A percentile compares a stretch with the other conserved stretches of the same genome.
phyloP scores from a whole-genome alignment of 2,888 invertebrate species.

The Drosophila paramelanica region DNA sequence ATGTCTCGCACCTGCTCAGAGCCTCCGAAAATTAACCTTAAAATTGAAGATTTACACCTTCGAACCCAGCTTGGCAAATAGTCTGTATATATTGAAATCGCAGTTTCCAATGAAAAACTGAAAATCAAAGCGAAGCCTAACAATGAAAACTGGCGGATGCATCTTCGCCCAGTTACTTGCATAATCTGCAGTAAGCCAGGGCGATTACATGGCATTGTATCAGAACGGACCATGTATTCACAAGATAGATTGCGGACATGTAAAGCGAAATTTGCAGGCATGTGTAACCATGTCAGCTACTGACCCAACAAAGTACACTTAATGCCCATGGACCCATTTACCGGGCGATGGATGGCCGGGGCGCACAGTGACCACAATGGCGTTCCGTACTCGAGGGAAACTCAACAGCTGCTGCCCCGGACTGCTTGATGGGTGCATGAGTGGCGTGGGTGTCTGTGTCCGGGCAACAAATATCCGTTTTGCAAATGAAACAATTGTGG shows the following conservation, averaged over 20 bases:
- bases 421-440: conserved; percentile 16
- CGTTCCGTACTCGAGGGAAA: conserved; percentile 66
- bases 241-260: conserved; percentile 41
- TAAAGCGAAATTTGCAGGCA: conserved; percentile 6
- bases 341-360: conserved; percentile 1
- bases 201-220: conserved; percentile 78
- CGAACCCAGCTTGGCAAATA: conserved; percentile 6
- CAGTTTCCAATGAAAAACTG: conserved; percentile 52
- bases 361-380: conserved; percentile 35
- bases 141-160: conserved; percentile 41
- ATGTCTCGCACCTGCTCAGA: conserved; percentile 50
- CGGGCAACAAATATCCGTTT: conserved; percentile 83
- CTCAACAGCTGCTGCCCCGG: conserved; percentile 68
- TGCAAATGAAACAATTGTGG: conserved; percentile 84
- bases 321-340: conserved; percentile 28
- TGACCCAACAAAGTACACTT: conserved; percentile 43
- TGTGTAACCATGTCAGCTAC: conserved; percentile 22
- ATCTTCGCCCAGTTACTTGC: conserved; percentile 71
- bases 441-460: conserved; percentile 54
- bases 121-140: conserved; percentile 47
- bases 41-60: conserved; percentile 81
- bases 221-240: conserved; percentile 53
- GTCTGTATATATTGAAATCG: conserved; percentile 12
- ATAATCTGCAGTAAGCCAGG: conserved; percentile 83
- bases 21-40: conserved; percentile 66